These are phyloP conservation scores for Rhynchopsitta pachyrhyncha DNA, from an alignment of 2,113 vertebrate genomes.

Conservation along the genomic window DNA sequence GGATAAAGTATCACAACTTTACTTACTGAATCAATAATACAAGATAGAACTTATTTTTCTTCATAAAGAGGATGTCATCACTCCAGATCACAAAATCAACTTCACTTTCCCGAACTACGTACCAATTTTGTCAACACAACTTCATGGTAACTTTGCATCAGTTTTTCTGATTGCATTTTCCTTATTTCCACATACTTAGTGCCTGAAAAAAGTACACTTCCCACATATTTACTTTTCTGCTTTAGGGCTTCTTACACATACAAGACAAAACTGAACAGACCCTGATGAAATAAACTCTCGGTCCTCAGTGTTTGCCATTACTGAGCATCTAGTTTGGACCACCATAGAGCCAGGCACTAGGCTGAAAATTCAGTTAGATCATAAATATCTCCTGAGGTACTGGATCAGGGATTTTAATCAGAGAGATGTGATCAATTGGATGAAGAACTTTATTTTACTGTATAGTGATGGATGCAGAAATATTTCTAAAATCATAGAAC, in stretches of 20 bases:
- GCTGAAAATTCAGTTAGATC: background rate
- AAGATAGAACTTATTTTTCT: background rate
- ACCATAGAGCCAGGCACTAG: background rate
- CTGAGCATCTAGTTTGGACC: background rate
- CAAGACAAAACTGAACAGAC: background rate
- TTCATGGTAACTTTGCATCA: background rate
- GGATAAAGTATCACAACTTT: background rate
- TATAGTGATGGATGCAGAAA: background rate
- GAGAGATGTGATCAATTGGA: background rate
- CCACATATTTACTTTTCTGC: background rate
- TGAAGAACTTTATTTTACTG: background rate
- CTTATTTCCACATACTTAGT: background rate
- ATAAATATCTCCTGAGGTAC: background rate
- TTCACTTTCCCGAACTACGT: background rate
- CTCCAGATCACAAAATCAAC: background rate
- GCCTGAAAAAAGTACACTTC: background rate
- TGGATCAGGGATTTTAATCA: background rate
- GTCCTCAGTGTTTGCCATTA: background rate
- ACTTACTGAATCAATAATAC: background rate
- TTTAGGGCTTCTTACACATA: background rate
- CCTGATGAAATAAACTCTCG: background rate
- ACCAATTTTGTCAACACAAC: background rate
- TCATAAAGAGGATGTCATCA: background rate
- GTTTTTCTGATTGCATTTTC: background rate
- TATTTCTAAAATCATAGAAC: background rate